Base-by-base conservation (phyloP, 2,888 invertebrate genomes). In the Clusia tigrina region DNA sequence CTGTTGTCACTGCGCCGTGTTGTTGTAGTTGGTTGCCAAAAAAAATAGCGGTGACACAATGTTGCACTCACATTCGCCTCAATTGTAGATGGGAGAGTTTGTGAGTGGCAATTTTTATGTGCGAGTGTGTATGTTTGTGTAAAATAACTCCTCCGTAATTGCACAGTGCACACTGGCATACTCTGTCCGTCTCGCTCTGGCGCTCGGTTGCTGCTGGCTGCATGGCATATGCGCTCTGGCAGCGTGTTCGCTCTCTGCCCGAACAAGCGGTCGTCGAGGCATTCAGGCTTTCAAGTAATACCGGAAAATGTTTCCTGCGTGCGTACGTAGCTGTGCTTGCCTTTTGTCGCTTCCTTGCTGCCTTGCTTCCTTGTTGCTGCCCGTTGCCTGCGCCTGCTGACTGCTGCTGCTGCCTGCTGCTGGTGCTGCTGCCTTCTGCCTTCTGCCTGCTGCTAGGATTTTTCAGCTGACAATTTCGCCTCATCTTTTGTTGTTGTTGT, bases 401-500 rank as follows among this genome's bases (percentile, higher is more conserved):
- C 42, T 10, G n/a, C n/a, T n/a, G n/a, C n/a, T n/a, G 32, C 12
- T 32, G 32, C 42, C 42, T 42, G 42, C 42, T 17, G 32, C 32
- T 12, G 32, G 6, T 12, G 32, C 32, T 12, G 32, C 32, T 9
- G 32, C 32, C 32, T 32, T 32, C 12, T 32, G 6, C 32, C 12
- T 32, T 32, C 12, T 9, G 32, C 32, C 12, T 32, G 32, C 32
- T 6, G 12, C 12, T 6, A 42, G 48, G 48, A 48, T 22, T 48
- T 42, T 22, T 48, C 48, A 48, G 48, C 48, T 48, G 48, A 48
- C 48, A 22, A 12, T 48, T 48, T 48, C 22, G 48, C 48, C n/a
- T 17, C n/a, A n/a, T n/a, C 6, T 32, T 32, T 42, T 42, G 10
- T 42, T n/a, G n/a, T n/a, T 42, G 10, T 42, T 42, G 42, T 42